phyloP scores from a whole-genome alignment of 1,140 invertebrate species.

The Temnothorax longispinosus region DNA sequence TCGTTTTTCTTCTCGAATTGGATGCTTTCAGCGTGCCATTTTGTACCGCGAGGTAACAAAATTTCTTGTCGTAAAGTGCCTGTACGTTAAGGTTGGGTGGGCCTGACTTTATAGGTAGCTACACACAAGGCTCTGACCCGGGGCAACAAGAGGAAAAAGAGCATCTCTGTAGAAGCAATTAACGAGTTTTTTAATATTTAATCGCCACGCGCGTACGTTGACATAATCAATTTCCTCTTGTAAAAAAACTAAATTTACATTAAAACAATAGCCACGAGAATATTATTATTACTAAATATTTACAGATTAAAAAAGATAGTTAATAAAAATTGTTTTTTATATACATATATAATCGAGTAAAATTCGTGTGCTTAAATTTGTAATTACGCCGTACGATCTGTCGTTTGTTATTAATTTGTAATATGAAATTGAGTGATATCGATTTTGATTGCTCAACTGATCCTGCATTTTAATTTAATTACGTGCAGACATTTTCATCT shows the following conservation, averaged over 20 bases:
- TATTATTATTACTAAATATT: neutral
- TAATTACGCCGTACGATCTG: neutral
- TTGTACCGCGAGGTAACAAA: conserved; percentile 37
- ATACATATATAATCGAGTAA: neutral
- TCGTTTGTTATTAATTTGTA: neutral
- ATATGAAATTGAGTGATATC: neutral
- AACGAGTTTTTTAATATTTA: conserved; percentile 47
- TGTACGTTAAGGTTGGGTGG: conserved; percentile 44
- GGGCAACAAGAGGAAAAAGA: neutral
- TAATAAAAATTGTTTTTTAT: neutral
- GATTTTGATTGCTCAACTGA: neutral
- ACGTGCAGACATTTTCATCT: neutral
- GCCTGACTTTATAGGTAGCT: conserved; percentile 39
- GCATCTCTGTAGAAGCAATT: conserved; percentile 9
- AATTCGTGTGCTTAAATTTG: neutral
- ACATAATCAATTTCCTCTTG: conserved; percentile 7
- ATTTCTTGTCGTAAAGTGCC: conserved; percentile 55
- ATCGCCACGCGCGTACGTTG: neutral
- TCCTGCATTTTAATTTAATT: neutral
- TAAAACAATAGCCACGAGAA: conserved; percentile 28
- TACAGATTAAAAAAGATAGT: neutral
- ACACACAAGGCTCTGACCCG: conserved; percentile 5
- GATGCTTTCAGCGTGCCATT: conserved; percentile 49
- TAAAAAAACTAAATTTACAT: neutral
- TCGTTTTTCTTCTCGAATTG: conserved; percentile 21